A percentile compares a stretch with the other conserved stretches of the same genome.
These are phyloP conservation scores for Aethes cnicana DNA, from an alignment of 2,888 invertebrate genomes.

Conservation along the genomic window DNA sequence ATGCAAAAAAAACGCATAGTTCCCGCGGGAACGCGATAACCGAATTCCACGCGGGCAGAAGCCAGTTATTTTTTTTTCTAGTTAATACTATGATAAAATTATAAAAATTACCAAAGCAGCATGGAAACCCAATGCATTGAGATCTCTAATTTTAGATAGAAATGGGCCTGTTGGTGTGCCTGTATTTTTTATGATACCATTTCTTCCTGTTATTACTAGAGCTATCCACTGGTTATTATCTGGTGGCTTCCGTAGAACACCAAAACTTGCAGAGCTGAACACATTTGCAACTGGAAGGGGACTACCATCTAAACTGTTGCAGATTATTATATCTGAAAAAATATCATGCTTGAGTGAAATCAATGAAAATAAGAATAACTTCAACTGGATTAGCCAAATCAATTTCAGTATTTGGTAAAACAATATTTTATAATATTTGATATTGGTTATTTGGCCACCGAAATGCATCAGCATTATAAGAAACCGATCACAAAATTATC, in stretches of 20 bases:
- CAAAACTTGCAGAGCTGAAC: slow-evolving; percentile 77
- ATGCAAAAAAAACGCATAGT: no score
- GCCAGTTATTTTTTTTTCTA: no score
- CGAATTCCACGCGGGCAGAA: no score
- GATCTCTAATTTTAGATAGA: slow-evolving; percentile 84
- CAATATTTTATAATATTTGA: no score
- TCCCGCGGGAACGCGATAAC: no score
- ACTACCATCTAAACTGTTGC: slow-evolving; percentile 76
- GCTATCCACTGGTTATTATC: slow-evolving; percentile 77
- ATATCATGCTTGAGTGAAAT: no score
- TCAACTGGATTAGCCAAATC: no score
- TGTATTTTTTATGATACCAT: slow-evolving; percentile 79
- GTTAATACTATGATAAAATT: neutral
- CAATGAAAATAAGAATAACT: no score
- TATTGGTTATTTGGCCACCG: no score
- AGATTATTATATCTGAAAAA: slow-evolving; percentile 83
- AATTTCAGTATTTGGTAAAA: no score
- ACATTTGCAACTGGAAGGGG: slow-evolving; percentile 70
- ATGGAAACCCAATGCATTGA: slow-evolving; percentile 83
- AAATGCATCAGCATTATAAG: neutral
- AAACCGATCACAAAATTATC: neutral
- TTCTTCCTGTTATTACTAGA: slow-evolving; percentile 84
- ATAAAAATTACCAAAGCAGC: slow-evolving; percentile 75
- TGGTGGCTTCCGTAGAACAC: slow-evolving; percentile 57
- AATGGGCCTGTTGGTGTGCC: slow-evolving; percentile 80